Base-by-base conservation (phyloP, 2,113 vertebrate species). In the Calyptommatus sinebrachiatus region DNA sequence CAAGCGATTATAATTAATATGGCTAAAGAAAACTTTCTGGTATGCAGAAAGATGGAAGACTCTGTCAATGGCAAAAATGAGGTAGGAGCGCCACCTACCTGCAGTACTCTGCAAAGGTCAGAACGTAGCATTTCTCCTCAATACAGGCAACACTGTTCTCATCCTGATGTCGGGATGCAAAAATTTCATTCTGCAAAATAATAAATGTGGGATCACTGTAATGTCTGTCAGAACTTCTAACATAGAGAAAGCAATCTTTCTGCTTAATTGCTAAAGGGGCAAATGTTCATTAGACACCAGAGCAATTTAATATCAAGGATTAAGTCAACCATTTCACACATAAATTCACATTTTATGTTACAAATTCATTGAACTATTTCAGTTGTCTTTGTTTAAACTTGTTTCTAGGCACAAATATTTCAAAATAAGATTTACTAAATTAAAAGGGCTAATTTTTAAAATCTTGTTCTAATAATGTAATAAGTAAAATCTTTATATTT, bases 51-150 rank as follows among this genome's bases (percentile, higher is more conserved):
- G 24, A 26, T 12, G 73, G 73, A 57, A 21, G 20, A 28, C 4
- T 12, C 14, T 67, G 31, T 60, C 26, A 9, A 16, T 11, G 53
- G 46, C 20, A 60, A 84, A 84, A 83, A 87, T 86, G 84, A 61
- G 85, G 70, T 24, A 66, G 84, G 87, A 90, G 91, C 48, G 53
- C 85, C 85, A 92, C 94, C 93, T 94, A 99, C 98, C 98, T 98
- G 96, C 98, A 99, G 96, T 99, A 99, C 95, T 99, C 98, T 77
- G 98, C 97, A 93, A 99, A 95, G 88, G 98, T 99, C 91, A 99
- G 95, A 88, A 99, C 98, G 21, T 99, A 99, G 95, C 98, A 99
- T 91, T 98, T 99, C 91, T 99, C 98, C 92, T 99, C 98, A n/a
- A 99, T 99, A 92, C 98, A 99, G 90, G 98, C 98, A 77, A 99